Percentiles rank a stretch among this genome's conserved stretches.
phyloP scores from a whole-genome alignment of 2,797 vertebrate species.

The Clangula hyemalis region DNA sequence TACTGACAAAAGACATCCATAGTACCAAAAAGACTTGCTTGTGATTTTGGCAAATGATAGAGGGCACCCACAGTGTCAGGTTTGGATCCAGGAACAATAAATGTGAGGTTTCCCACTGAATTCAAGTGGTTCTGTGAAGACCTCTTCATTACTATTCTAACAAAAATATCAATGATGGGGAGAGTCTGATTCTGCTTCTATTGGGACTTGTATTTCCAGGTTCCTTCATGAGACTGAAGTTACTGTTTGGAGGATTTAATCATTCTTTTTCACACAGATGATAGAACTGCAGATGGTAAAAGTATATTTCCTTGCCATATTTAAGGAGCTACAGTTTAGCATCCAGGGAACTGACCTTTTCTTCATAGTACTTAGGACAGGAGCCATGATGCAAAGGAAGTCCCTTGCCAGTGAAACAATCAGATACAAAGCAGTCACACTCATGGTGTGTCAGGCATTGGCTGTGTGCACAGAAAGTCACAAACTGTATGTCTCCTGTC shows the following conservation, averaged over 20 bases:
- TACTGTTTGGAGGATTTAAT: not conserved
- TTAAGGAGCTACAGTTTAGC: not conserved
- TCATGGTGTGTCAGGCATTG: not conserved
- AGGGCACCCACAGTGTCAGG: not conserved
- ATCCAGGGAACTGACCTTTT: not conserved
- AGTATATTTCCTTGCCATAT: not conserved
- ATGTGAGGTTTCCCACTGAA: not conserved
- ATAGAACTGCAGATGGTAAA: not conserved
- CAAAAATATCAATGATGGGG: not conserved
- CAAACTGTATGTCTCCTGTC: fast-evolving
- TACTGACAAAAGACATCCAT: not conserved
- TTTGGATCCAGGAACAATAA: not conserved
- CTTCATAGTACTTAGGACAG: not conserved
- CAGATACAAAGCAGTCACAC: not conserved
- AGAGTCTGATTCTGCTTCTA: not conserved
- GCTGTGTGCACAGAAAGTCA: not conserved
- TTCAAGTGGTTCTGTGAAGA: not conserved
- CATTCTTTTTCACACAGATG: not conserved
- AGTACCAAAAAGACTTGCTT: not conserved
- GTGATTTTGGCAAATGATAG: not conserved
- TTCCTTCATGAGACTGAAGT: not conserved
- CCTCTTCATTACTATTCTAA: not conserved
- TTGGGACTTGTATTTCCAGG: not conserved
- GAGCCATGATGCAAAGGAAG: not conserved
- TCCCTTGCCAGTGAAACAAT: not conserved